Evolutionary conservation across 2,888 invertebrate species (phyloP).

Genomic region (Bombylius discolor): DNA sequence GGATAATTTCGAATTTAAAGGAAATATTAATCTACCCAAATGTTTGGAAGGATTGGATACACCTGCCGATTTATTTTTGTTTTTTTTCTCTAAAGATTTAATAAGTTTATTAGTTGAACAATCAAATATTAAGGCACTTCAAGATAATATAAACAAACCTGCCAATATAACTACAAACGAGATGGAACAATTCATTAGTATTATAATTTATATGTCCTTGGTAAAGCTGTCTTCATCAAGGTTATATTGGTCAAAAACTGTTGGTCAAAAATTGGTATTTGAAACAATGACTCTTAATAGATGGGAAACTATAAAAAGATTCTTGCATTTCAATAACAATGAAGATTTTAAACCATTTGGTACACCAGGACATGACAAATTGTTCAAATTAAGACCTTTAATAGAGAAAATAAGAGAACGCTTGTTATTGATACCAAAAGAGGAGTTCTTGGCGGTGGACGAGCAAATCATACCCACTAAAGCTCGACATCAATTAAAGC

Average conservation of each 20-base stretch:
- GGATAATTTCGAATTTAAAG: too few relatives aligned
- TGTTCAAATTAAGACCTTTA: slow-evolving; percentile 6
- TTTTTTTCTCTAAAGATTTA: too few relatives aligned
- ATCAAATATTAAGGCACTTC: too few relatives aligned
- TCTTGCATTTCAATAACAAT: slow-evolving; percentile 13
- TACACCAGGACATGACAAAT: slow-evolving; percentile 7
- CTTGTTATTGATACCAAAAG: slow-evolving; percentile 4
- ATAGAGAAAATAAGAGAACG: slow-evolving; percentile 2
- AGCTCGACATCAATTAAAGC: slow-evolving; percentile 16
- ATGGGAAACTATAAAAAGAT: slow-evolving; percentile 11
- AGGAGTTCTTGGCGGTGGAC: slow-evolving; percentile 16
- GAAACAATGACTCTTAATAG: slow-evolving; percentile 5
- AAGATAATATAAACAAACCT: background rate
- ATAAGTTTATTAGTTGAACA: too few relatives aligned
- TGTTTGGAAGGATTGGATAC: too few relatives aligned
- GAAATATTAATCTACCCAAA: too few relatives aligned
- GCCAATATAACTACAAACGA: background rate
- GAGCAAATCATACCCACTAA: slow-evolving; percentile 28
- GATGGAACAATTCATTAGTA: slow-evolving; percentile 1
- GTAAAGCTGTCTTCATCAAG: background rate
- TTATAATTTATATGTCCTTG: background rate
- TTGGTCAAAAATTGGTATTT: slow-evolving; percentile 8
- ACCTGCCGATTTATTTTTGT: too few relatives aligned
- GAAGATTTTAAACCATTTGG: slow-evolving; percentile 5
- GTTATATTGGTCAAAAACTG: slow-evolving; percentile 1